These are phyloP conservation scores for Eustalomyia histrio DNA, from an alignment of 2,888 invertebrate species.

Conservation along the genomic window DNA sequence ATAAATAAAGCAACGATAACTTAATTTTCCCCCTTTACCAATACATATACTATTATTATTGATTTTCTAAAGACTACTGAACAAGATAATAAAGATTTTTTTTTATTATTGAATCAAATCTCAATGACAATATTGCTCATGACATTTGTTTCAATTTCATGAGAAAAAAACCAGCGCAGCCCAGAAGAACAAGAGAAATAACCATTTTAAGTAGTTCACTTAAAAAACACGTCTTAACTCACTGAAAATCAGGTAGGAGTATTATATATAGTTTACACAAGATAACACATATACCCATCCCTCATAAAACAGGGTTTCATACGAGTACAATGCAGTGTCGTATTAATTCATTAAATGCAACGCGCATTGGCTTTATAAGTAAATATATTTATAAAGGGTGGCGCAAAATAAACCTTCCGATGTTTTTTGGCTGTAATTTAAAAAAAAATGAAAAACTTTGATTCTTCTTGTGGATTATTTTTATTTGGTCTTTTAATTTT, in stretches of 20 bases:
- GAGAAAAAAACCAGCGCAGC: background rate
- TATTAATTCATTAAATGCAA: no score
- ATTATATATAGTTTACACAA: no score
- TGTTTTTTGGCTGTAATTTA: no score
- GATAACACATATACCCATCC: background rate
- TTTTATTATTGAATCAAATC: slow-evolving; percentile 46
- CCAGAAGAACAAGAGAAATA: background rate
- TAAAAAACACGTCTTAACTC: slow-evolving; percentile 8
- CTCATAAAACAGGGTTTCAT: no score
- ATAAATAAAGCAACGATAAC: background rate
- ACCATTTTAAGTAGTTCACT: slow-evolving; percentile 5
- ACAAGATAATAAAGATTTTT: slow-evolving; percentile 18
- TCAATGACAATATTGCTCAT: slow-evolving; percentile 33
- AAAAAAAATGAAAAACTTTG: no score
- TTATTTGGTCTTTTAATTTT: no score
- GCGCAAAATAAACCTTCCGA: no score
- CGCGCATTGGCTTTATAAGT: no score
- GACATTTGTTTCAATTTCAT: slow-evolving; percentile 28
- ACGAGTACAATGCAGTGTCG: no score
- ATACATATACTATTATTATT: slow-evolving; percentile 11
- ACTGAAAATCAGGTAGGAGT: background rate
- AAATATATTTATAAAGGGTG: no score
- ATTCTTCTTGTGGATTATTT: no score
- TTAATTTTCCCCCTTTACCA: background rate
- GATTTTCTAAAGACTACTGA: slow-evolving; percentile 15